phyloP scores from a whole-genome alignment of 2,888 invertebrate species.

The Xestia c-nigrum region DNA sequence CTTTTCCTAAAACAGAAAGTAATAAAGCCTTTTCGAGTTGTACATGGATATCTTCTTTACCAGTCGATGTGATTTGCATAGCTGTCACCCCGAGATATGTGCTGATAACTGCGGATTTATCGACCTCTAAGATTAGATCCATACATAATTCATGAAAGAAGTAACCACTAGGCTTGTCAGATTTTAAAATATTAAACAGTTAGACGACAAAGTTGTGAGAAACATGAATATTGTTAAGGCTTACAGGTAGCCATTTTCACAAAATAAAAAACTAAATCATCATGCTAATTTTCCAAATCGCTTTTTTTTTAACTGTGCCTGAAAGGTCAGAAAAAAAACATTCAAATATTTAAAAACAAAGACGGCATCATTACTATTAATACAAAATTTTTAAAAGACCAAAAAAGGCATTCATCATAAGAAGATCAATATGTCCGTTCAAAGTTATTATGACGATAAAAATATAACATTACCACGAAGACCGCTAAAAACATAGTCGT shows the following conservation, averaged over 20 bases:
- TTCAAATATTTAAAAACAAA: too few relatives aligned
- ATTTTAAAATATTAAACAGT: constrained; percentile 17
- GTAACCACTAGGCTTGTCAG: constrained; percentile 23
- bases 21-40: constrained; percentile 39
- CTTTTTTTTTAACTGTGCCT: background rate
- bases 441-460: background rate
- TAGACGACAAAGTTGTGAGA: background rate
- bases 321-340: background rate
- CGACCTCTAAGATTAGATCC: constrained; percentile 63
- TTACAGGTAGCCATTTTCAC: background rate
- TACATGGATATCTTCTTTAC: constrained; percentile 56
- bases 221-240: background rate
- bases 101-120: constrained; percentile 73
- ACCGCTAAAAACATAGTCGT: constrained; percentile 10
- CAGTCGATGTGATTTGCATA: constrained; percentile 70
- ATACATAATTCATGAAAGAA: constrained; percentile 70
- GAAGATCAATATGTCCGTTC: background rate
- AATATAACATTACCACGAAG: background rate
- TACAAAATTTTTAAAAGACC: background rate
- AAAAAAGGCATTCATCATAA: background rate
- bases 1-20: constrained; percentile 14
- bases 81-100: constrained; percentile 69
- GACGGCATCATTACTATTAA: background rate
- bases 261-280: background rate
- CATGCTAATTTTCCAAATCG: background rate